Conservation (phyloP, 2,797 vertebrate species). For the Danio aesculapii region DNA sequence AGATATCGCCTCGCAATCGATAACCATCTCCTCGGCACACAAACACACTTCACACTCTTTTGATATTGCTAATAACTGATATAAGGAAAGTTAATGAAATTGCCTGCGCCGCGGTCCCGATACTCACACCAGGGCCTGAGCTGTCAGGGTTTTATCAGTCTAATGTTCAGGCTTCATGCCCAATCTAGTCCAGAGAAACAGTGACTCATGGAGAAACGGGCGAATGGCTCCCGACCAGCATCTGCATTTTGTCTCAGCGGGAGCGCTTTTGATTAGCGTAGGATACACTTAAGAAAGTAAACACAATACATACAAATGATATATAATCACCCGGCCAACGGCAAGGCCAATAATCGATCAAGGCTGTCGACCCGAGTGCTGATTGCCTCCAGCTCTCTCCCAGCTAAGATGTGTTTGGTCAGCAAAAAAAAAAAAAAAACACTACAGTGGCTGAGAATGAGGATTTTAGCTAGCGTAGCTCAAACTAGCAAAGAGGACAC, state of each 20-base stretch:
- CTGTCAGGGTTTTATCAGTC: conserved; percentile 47
- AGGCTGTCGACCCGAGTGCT: conserved; percentile 51
- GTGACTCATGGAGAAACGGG: conserved; percentile 37
- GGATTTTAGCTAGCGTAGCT: conserved; percentile 55
- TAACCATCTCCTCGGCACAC: conserved; percentile 46
- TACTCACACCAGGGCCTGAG: conserved; percentile 38
- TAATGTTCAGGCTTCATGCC: conserved; percentile 51
- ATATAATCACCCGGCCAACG: conserved; percentile 60
- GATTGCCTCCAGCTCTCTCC: conserved; percentile 46
- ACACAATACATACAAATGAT: conserved; percentile 68
- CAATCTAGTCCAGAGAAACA: conserved; percentile 43
- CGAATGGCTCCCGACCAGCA: conserved; percentile 44
- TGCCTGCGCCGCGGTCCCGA: conserved; percentile 10
- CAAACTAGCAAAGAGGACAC: conserved; percentile 38
- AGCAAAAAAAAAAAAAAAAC: conserved; percentile 44
- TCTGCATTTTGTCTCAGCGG: conserved; percentile 56
- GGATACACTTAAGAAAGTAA: conserved; percentile 62
- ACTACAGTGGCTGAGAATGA: conserved; percentile 38
- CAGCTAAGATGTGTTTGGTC: conserved; percentile 53
- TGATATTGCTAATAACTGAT: conserved; percentile 52
- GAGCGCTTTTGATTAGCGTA: conserved; percentile 60
- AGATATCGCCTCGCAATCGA: conserved; percentile 45
- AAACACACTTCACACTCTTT: conserved; percentile 39
- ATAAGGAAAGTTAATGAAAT: conserved; percentile 45
- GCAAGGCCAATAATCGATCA: conserved; percentile 59